Base-by-base conservation (phyloP, 2,888 invertebrate genomes). In the Craniophora ligustri region DNA sequence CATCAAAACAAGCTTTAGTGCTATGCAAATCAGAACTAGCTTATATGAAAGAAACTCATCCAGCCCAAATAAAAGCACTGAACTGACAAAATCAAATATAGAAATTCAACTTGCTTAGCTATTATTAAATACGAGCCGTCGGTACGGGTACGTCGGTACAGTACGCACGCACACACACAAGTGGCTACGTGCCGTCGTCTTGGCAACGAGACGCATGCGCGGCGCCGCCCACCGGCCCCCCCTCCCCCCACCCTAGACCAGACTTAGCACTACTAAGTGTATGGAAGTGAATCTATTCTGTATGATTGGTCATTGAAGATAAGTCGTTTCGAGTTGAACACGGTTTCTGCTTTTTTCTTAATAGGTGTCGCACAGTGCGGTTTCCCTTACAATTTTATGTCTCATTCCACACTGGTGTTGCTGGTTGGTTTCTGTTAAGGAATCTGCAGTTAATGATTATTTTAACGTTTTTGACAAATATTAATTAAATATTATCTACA, bases 121-220 rank as follows among this genome's bases (percentile, higher is more conserved):
- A 66, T 70, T 74, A 74, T 71, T 71, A 71, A 72, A 72, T 75
- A 74, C 61, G 67, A 55, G 47, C 55, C 53, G 39, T 54, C 42
- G 67, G 48, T 73, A 63, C 60, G 46, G 19, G 21, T 56, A 36
- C 49, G 50, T 61, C 59, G 39, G 41, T 49, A 71, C 51, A 51
- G 30, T 49, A 46, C 56, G 48, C 77, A 81, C 88, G 68, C 91
- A 88, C 89, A 90, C 88, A 82, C 30, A 5, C 50, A 31, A 69
- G 68, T 59, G 61, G 81, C 85, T 94, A 94, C 93, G 94, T 94
- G 94, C 94, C 93, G 94, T 94, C 91, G 93, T 92, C 94, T 93
- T 94, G 94, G 94, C 93, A 94, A 94, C 93, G 91, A 84, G 86
- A 91, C 94, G 94, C 92, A 91, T 85, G 92, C 92, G 92, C 90